Evolutionary conservation across 2,888 invertebrate genomes (phyloP).

Genomic region (Pollenia amentaria): DNA sequence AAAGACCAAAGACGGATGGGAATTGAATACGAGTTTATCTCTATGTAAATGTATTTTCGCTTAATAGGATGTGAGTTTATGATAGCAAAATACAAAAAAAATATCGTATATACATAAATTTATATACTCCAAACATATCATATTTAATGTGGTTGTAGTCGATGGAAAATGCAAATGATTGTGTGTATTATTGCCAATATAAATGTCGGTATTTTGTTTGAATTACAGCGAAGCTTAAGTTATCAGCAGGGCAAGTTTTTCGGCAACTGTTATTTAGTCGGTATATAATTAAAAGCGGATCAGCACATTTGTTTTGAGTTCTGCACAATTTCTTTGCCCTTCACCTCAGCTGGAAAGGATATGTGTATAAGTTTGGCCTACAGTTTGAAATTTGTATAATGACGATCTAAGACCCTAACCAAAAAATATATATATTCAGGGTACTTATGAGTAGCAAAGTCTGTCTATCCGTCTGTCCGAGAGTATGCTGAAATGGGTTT

Average conservation of each 20-base stretch:
- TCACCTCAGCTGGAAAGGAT: too few species aligned
- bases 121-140: conserved; percentile 26
- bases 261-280: too few species aligned
- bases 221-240: conserved; percentile 53
- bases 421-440: too few species aligned
- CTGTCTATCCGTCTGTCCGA: too few species aligned
- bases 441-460: too few species aligned
- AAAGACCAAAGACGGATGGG: conserved; percentile 31
- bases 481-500: too few species aligned
- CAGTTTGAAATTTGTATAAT: too few species aligned
- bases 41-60: conserved; percentile 7
- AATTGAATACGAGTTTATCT: conserved; percentile 28
- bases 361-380: too few species aligned
- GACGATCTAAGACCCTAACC: too few species aligned
- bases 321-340: too few species aligned
- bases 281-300: too few species aligned
- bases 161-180: conserved; percentile 36
- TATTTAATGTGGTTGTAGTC: conserved; percentile 37
- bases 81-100: conserved; percentile 18
- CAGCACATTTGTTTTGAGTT: too few species aligned
- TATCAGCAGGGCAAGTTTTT: background rate
- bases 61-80: conserved; percentile 39
- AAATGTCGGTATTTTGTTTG: conserved; percentile 60
- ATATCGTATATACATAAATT: background rate
- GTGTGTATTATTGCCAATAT: conserved; percentile 9